phyloP scores from a whole-genome alignment of 1,140 invertebrate species.

The honey bee (Apis mellifera) region Amel_HAv3.1 CM009945.2:1172501-1173000 shows the following conservation, averaged over 20 bases:
- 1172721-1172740: conserved; percentile 28
- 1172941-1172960: not conserved
- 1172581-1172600: not conserved
- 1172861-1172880: not conserved
- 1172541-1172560: not conserved
- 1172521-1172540: not conserved
- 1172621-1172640: not conserved
- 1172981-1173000: too few relatives aligned
- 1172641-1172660: not conserved
- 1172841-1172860: conserved; percentile 7
- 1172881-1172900: not conserved
- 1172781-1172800: not conserved
- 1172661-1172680: conserved; percentile 1
- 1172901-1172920: not conserved
- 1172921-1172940: not conserved
- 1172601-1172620: not conserved
- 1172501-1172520: not conserved
- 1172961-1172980: not conserved
- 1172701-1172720: conserved; percentile 27
- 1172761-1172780: conserved; percentile 14
- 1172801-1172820: not conserved
- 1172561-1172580: not conserved
- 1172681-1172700: not conserved
- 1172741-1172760: conserved; percentile 14
- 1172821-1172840: not conserved